These are phyloP conservation scores for Cosmorhoe ocellata DNA, from an alignment of 2,888 invertebrate genomes.

Conservation along the genomic window DNA sequence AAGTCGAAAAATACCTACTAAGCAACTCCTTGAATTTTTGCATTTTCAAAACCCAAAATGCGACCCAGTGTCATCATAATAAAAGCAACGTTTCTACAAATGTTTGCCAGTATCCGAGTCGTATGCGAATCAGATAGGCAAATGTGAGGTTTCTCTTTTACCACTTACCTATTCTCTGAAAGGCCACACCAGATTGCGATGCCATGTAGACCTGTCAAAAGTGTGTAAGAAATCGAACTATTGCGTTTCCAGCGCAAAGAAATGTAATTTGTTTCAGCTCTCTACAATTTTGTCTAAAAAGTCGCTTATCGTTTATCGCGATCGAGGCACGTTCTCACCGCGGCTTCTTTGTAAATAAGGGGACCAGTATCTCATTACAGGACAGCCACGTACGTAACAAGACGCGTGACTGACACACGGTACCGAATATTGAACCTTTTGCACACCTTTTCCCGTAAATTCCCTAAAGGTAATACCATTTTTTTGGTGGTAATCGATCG, in stretches of 20 bases:
- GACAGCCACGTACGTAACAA: slow-evolving; percentile 34
- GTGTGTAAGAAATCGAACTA: too few species aligned
- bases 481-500: background rate
- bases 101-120: background rate
- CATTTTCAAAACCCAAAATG: background rate
- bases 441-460: background rate
- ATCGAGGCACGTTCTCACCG: background rate
- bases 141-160: background rate
- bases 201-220: too few species aligned
- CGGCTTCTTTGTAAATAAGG: slow-evolving; percentile 4
- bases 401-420: slow-evolving; percentile 26
- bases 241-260: too few species aligned
- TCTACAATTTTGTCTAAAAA: too few species aligned
- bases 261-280: too few species aligned
- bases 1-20: too few species aligned
- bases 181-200: background rate
- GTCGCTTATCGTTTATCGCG: too few species aligned
- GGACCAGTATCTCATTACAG: slow-evolving; percentile 28
- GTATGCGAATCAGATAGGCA: background rate
- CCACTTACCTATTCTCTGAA: too few species aligned
- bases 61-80: background rate
- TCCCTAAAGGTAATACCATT: slow-evolving; percentile 2
- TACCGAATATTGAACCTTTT: slow-evolving; percentile 21
- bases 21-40: too few species aligned
- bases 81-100: background rate